These are phyloP conservation scores for Halichoeres trimaculatus DNA, from an alignment of 2,113 vertebrate genomes.

Conservation along the genomic window DNA sequence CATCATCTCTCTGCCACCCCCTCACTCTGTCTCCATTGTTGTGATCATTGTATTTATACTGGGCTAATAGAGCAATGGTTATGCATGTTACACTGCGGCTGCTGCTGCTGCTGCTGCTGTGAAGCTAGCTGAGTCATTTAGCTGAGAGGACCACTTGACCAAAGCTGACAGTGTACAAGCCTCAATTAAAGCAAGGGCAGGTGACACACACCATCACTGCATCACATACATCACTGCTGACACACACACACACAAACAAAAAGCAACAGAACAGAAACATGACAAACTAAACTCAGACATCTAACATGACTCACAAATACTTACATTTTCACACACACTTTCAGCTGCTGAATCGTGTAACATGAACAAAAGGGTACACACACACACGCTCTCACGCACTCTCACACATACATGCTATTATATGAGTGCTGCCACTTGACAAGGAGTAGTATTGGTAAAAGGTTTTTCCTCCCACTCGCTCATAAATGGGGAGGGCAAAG, in stretches of 20 bases:
- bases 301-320: background rate
- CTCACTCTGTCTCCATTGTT: constrained; percentile 31
- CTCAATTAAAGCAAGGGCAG: constrained; percentile 58
- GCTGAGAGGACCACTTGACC: constrained; percentile 72
- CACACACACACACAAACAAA: background rate
- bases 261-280: background rate
- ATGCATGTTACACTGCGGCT: constrained; percentile 34
- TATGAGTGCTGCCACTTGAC: constrained; percentile 58
- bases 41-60: constrained; percentile 48
- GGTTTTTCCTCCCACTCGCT: constrained; percentile 66
- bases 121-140: constrained; percentile 55
- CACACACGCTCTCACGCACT: background rate
- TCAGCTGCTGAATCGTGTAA: constrained; percentile 16
- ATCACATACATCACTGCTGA: background rate
- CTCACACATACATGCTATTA: constrained; percentile 12
- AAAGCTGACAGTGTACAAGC: constrained; percentile 51
- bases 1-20: constrained; percentile 18
- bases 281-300: too few relatives aligned
- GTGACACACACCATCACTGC: background rate
- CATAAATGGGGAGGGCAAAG: constrained; percentile 39
- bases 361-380: constrained; percentile 17
- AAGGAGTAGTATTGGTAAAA: constrained; percentile 56
- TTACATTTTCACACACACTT: background rate
- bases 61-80: constrained; percentile 57
- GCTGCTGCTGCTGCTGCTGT: constrained; percentile 15